These are phyloP conservation scores for Helicoverpa zea DNA, from an alignment of 1,140 invertebrate genomes.

Conservation along the genomic window DNA sequence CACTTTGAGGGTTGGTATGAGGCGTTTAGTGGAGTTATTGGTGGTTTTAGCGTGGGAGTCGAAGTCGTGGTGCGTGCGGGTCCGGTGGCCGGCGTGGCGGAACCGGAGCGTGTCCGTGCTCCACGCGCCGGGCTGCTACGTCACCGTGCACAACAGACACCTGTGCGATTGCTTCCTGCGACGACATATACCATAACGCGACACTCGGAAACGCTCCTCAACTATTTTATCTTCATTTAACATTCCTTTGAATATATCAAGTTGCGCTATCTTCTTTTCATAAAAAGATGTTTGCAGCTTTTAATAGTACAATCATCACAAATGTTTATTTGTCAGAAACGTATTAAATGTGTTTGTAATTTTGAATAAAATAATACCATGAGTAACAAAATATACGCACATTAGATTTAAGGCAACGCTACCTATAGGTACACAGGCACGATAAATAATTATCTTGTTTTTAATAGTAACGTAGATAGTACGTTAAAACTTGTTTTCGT, in stretches of 20 bases:
- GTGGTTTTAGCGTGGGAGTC: constrained; percentile 71
- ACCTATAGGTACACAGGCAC: background rate
- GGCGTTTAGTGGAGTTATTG: constrained; percentile 48
- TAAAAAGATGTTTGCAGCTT: background rate
- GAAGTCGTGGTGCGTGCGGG: constrained; percentile 56
- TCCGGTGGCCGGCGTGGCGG: constrained; percentile 64
- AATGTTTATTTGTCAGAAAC: background rate
- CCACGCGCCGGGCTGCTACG: constrained; percentile 73
- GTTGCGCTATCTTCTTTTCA: background rate
- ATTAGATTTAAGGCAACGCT: background rate
- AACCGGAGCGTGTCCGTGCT: constrained; percentile 57
- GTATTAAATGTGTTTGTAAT: background rate
- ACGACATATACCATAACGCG: background rate
- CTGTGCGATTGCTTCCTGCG: constrained; percentile 56
- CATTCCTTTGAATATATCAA: too few species aligned
- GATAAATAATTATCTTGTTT: constrained; percentile 8
- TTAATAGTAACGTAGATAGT: background rate
- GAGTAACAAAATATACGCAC: constrained; percentile 16
- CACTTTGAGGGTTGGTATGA: constrained; percentile 4
- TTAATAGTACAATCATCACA: background rate
- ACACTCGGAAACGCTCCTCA: background rate
- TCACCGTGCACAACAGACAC: constrained; percentile 57
- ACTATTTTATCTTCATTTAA: background rate
- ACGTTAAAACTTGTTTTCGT: constrained; percentile 20
- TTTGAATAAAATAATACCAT: background rate